These are phyloP conservation scores for Steinernema khuongi DNA, from an alignment of 1,140 invertebrate species.

Conservation along the genomic window DNA sequence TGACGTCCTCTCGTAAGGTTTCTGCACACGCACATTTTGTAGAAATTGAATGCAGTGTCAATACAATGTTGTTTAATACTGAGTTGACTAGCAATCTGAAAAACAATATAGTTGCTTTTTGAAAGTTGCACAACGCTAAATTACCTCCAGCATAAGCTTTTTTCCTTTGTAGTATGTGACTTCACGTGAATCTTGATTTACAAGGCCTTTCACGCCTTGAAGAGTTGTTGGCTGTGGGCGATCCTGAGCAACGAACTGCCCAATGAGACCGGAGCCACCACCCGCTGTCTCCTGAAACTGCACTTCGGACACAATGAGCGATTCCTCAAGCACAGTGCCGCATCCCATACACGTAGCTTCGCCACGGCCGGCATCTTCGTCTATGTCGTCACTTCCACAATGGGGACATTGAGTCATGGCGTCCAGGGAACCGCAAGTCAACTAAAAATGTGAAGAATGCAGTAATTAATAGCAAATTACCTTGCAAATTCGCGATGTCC, in stretches of 20 bases:
- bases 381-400: slow-evolving; percentile 54
- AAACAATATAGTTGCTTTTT: background rate
- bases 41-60: slow-evolving; percentile 88
- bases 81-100: slow-evolving; percentile 52
- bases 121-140: slow-evolving; percentile 12
- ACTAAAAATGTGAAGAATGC: too few relatives aligned
- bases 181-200: slow-evolving; percentile 48
- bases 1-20: slow-evolving; percentile 83
- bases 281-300: slow-evolving; percentile 87
- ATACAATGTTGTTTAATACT: slow-evolving; percentile 79
- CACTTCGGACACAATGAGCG: slow-evolving; percentile 88
- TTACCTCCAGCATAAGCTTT: slow-evolving; percentile 53
- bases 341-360: slow-evolving; percentile 93
- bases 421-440: too few relatives aligned
- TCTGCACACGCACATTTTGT: slow-evolving; percentile 83
- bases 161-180: slow-evolving; percentile 52
- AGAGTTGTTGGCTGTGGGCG: slow-evolving; percentile 44
- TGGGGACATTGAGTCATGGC: slow-evolving; percentile 41
- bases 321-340: slow-evolving; percentile 88
- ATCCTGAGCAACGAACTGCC: slow-evolving; percentile 52
- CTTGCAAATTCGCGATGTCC: too few relatives aligned
- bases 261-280: slow-evolving; percentile 65
- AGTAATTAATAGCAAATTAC: too few relatives aligned
- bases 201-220: slow-evolving; percentile 42
- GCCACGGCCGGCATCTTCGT: slow-evolving; percentile 65